Evolutionary conservation across 37 sponge, comb jelly and placozoan genomes (phyloP), one percentile per base, ranked within the genome.

Genomic region (Haliclona indistincta): DNA sequence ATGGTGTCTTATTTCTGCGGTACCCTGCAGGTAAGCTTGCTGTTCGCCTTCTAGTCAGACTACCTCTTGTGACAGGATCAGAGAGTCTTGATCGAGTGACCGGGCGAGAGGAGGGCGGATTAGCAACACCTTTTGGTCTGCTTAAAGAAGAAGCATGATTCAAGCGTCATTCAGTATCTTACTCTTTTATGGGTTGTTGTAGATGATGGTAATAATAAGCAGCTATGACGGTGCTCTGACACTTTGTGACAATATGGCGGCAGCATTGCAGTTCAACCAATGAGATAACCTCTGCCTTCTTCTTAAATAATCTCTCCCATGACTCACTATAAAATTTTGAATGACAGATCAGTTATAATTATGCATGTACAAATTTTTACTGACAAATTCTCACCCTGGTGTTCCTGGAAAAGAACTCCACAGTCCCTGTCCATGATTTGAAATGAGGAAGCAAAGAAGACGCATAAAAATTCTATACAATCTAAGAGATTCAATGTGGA

Each of bases 231-330:
- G 49, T 0, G 30, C 11, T 28, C 54, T 77, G 75, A 56, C 84
- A 72, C 25, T 87, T 41, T 63, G 76, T 47, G 0, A 83, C 81
- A 0, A 87, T 62, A 34, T 76, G 53, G 38, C 81, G 47, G 60
- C 92, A 92, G 72, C 92, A 92, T 15, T 78, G 65, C 47, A 92
- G 61, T 58, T 92, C 92, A 19, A 75, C 81, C 40, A 80, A 47
- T 47, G 89, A 87, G 7, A 92, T 34, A 1, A 79, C 85, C 19
- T 83, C 80, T 1, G 37, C n/a, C 41, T 55, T 79, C 62, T 77
- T 55, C 36, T 79, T 86, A 58, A 92, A 92, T 10, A 30, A 0
- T n/a, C 22, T 23, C 71, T 92, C 92, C 92, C 92, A 92, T 20
- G 74, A 44, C 25, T 58, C 40, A 6, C 89, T 88, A 54, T 22